Conservation (phyloP, 1,140 invertebrate species). For the Cardiocondyla obscurior region DNA sequence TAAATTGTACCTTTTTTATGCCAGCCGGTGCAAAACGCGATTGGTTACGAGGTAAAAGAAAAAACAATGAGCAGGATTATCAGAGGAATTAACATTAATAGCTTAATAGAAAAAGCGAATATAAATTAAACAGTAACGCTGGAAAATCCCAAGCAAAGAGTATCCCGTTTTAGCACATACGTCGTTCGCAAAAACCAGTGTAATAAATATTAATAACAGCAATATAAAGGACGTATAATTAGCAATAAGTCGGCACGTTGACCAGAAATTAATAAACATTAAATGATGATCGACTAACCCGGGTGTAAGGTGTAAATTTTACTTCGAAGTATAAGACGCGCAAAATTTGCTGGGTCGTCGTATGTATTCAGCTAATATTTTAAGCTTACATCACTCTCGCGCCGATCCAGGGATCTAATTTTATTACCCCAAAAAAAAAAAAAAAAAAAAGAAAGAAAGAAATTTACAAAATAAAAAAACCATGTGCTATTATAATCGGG, state of each 20-base stretch:
- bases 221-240: not conserved
- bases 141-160: conserved; percentile 1
- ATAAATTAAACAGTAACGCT: not conserved
- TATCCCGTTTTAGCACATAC: not conserved
- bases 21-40: not conserved
- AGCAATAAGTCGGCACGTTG: not conserved
- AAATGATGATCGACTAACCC: not conserved
- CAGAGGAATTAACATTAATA: not conserved
- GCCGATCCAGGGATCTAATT: not conserved
- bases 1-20: not conserved
- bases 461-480: not conserved
- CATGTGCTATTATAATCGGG: not conserved
- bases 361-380: too few species aligned
- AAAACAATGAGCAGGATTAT: not conserved
- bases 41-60: not conserved
- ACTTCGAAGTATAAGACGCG: too few species aligned
- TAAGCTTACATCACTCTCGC: not conserved
- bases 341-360: too few species aligned
- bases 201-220: not conserved
- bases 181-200: not conserved
- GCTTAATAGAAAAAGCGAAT: not conserved
- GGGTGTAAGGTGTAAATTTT: too few species aligned
- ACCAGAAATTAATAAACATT: conserved; percentile 4
- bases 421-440: too few species aligned
- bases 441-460: too few species aligned